Base-by-base conservation (phyloP, 2,113 vertebrate species). In the Limnothrissa miodon region DNA sequence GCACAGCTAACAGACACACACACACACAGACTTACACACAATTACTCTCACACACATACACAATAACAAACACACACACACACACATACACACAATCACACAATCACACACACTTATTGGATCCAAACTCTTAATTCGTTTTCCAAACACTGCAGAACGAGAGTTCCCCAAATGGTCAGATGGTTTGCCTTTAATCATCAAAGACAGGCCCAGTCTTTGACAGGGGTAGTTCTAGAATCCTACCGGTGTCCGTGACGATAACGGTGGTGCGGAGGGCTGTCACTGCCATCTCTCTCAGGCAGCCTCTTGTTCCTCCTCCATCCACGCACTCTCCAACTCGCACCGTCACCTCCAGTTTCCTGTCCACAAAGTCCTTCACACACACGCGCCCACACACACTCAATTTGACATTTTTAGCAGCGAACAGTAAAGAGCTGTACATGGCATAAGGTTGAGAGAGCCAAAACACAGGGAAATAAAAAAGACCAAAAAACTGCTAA, bases 281-380 rank as follows among this genome's bases (percentile, higher is more conserved):
- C 87, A 97, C 78, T 0, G 93, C 93, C 78, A 96, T 86, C 79
- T 94, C 91, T 0, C 78, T 94, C 5, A 93, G 92, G 90, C 96
- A 99, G 62, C 91, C 90, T 0, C 78, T 89, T 0, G 92, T 78
- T 7, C 78, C 85, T 0, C 9, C 85, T 0, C 11, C 90, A 83
- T 66, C 87, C 1, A 89, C 82, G 0, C 95, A 96, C 0, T 90
- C 87, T 9, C 91, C 91, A 9, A 88, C 91, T 84, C 95, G 94
- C 0, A 93, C 90, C 0, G 80, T 89, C 23, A 97, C 88, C 85
- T 93, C 86, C 86, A 97, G 91, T 89, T 93, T 95, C 85, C 91
- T 92, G 51, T 96, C 93, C n/a, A 93, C 85, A 7, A 94, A 95
- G 84, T 98, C 97, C 97, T 99, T 82, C 82, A 86, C 5, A 80